Conservation (phyloP, 2,113 vertebrate species). For the Setophaga petechia region DNA sequence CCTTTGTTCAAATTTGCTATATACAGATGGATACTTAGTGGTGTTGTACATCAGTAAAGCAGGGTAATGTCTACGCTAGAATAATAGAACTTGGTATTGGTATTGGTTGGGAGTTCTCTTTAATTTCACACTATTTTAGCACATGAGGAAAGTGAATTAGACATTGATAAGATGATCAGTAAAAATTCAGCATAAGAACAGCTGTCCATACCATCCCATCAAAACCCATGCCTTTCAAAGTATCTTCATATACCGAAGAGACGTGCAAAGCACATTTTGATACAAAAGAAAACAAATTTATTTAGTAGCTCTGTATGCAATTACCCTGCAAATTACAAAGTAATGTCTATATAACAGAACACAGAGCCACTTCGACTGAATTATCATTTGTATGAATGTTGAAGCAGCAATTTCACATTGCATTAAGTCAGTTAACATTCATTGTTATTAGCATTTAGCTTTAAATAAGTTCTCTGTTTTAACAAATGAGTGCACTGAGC, state of each 20-base stretch:
- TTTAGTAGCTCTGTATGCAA: conserved; percentile 40
- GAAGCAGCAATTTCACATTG: conserved; percentile 42
- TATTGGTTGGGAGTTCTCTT: conserved; percentile 26
- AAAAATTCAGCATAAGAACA: conserved; percentile 10
- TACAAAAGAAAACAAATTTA: conserved; percentile 48
- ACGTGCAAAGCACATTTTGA: neutral
- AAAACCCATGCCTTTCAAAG: neutral
- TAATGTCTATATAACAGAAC: conserved; percentile 42
- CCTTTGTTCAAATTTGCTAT: neutral
- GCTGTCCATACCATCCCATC: neutral
- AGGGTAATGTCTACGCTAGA: neutral
- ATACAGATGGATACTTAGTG: neutral
- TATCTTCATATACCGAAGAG: neutral
- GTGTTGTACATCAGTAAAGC: neutral
- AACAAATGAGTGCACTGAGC: conserved; percentile 1
- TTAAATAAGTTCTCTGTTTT: conserved; percentile 54
- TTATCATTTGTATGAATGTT: conserved; percentile 45
- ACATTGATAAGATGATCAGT: conserved; percentile 57
- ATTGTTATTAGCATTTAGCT: conserved; percentile 30
- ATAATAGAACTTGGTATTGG: neutral
- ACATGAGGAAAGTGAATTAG: conserved; percentile 51
- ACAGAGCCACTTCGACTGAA: conserved; percentile 21
- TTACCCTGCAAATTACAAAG: conserved; percentile 42
- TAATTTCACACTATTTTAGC: conserved; percentile 66
- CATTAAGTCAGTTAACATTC: conserved; percentile 50